Evolutionary conservation across 2,797 vertebrate genomes (phyloP), one percentile per base, ranked within the genome.

Genomic region (Hafferia zeledoni): DNA sequence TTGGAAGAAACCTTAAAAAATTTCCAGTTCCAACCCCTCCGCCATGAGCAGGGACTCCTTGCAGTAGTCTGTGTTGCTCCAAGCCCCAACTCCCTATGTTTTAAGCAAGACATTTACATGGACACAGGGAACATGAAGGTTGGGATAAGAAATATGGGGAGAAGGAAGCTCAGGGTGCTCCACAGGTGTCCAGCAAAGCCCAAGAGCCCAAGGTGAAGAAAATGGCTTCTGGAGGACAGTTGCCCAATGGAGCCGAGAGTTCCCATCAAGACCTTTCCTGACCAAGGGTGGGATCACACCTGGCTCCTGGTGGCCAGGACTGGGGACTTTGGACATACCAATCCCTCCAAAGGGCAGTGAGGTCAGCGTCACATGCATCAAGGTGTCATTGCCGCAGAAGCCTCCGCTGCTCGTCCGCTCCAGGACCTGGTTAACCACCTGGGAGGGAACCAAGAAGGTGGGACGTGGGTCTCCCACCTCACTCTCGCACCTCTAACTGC

Each of bases 271-370:
- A 68, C 39, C 50, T 41, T 44, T 41, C 35, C 63, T 27, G 13
- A 22, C 13, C 55, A 7, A 0, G 13, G 19, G 14, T 11, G 7
- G 39, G 10, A 44, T 67, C 44, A 18, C 5, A 7, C 10, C 20
- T 33, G 28, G 37, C 20, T 61, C n/a, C 35, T 9, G 20, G 2
- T 5, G 19, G 39, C 30, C 50, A 57, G 27, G 23, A 24, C 0
- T 41, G 15, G 28, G 47, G 16, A 10, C 17, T 30, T 1, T 6
- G 55, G 33, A 98, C 99, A 83, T 95, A 99, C 99, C 99, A 8
- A 99, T 97, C 46, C 99, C 99, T 60, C 99, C 99, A 0, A 99
- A 99, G 7, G 99, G 99, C 95, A 99, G 97, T 2, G 97, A 93
- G 5, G 97, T 83, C 63, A 99, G 92, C 1, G 96, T 78, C 97